Base-by-base conservation (phyloP, 2,797 vertebrate species). In the Halcyon chelicuti region DNA sequence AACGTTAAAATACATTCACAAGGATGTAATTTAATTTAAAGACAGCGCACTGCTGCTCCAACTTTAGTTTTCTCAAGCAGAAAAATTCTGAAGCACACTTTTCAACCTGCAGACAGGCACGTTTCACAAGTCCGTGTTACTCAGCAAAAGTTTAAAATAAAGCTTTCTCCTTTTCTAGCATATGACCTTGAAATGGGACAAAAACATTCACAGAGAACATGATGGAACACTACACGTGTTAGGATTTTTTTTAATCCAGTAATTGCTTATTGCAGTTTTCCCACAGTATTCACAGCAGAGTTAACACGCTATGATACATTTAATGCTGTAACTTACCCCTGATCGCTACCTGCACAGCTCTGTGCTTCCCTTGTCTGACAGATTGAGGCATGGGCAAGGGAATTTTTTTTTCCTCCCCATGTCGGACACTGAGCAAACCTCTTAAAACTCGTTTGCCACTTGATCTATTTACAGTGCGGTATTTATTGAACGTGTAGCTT, bases 141-240 rank as follows among this genome's bases (percentile, higher is more conserved):
- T 60, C 76, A 90, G 82, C 42, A 83, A 74, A 95, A 67, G 63
- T 71, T 58, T 68, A 92, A 96, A 96, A 86, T 88, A 95, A 89
- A 83, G 51, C 42, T 88, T 93, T 91, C 88, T 93, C 85, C 86
- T 94, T 93, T 95, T 67, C 90, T 61, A 76, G 40, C 63, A 42
- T 14, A 71, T 88, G 90, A 96, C 95, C 96, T 94, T 95, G 88
- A 92, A 84, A 95, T 92, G 67, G 86, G 86, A 87, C 94, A 90
- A 47, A 88, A 94, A 40, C 47, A 76, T 10, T 40, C 39, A 31
- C 20, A 22, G 70, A 60, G n/a, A 90, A 57, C 1, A 39, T 0
- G 44, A 92, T 73, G 79, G 42, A 18, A 65, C 12, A 39, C 19
- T 37, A n/a, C 14, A 37, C 0, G 1, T 10, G 7, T 37, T 14